Conservation (phyloP, 2,888 invertebrate genomes). For the Horisme vitalbata region DNA sequence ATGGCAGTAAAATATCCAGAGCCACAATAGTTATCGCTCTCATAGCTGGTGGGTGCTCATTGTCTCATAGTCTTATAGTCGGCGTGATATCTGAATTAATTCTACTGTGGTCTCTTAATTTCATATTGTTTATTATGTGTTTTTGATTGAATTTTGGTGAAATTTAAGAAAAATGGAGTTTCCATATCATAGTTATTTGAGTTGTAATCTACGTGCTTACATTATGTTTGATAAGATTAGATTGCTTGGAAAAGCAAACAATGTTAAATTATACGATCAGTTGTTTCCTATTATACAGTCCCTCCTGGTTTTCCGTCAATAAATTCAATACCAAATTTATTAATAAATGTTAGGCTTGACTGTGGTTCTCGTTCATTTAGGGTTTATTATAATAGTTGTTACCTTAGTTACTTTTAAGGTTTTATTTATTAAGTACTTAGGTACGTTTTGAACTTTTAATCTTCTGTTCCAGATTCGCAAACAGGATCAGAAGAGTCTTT, state of each 20-base stretch:
- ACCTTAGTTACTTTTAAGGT: background rate
- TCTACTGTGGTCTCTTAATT: no score
- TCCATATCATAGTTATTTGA: no score
- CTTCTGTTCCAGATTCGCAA: slow-evolving; percentile 34
- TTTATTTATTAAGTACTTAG: background rate
- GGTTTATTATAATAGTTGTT: background rate
- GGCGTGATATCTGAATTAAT: no score
- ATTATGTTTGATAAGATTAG: slow-evolving; percentile 9
- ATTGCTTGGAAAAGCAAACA: slow-evolving; percentile 1
- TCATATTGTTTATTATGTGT: no score
- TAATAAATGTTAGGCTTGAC: slow-evolving; percentile 14
- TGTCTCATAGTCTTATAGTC: no score
- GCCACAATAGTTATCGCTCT: slow-evolving; percentile 39
- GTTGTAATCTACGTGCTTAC: background rate
- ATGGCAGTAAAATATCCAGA: slow-evolving; percentile 30
- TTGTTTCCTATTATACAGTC: background rate
- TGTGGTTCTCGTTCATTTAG: slow-evolving; percentile 51
- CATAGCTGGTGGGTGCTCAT: slow-evolving; percentile 28
- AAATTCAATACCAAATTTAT: background rate
- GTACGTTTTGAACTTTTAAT: background rate
- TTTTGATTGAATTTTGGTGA: no score
- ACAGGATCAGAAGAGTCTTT: slow-evolving; percentile 42
- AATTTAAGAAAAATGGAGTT: no score
- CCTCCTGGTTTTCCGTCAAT: background rate
- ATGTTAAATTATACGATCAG: slow-evolving; percentile 3